Evolutionary conservation across 2,797 vertebrate genomes (phyloP), one percentile per base, ranked within the genome.

Genomic region (Taeniopygia guttata): DNA sequence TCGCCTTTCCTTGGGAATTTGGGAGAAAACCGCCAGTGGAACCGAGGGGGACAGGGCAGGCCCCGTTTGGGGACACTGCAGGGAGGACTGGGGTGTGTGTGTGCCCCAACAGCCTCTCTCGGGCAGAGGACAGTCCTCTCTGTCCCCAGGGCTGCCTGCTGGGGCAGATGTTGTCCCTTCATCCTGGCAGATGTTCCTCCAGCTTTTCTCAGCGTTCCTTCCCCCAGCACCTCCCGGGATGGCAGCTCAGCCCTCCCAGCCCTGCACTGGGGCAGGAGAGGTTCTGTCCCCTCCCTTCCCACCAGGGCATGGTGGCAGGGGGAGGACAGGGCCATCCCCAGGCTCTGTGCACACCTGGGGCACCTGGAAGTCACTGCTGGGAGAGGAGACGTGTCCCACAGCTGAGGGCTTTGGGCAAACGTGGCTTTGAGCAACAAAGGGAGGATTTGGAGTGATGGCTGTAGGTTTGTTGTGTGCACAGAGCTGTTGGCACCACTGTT

Each of bases 291-390:
- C 5, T 13, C 69, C 45, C 81, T 93, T 94, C 80, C 63, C 66
- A 84, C 20, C 45, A 27, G 55, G 34, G 34, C 23, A 27, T 0
- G 5, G 38, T 40, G 80, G 43, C 55, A 73, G 32, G 27, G 32
- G 30, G 13, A 81, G 36, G 45, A 55, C 38, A 49, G 30, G 42
- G 25, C 48, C 34, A 15, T 13, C 15, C 21, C 60, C 9, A 13
- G 34, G 26, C 12, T 62, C 30, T 0, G 0, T 16, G 40, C 4
- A 2, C 1, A 2, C 29, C 42, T 26, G 30, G 32, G 27, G 43
- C 18, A 59, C 9, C 3, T 38, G 46, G 38, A 34, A 25, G 30
- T 7, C 13, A 11, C 43, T 30, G 14, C 16, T 0, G 0, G 69
- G 7, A 64, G 19, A 72, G 30, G 30, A 18, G 40, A 58, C 0